Conservation (phyloP, 1,140 invertebrate species). For the Caenorhabditis elegans region WBcel235 BX284602.5:6991001-6991500, state of each 20-base stretch:
- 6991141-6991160: constrained; percentile 64
- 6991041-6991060: too few relatives aligned
- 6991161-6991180: constrained; percentile 64
- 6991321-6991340: constrained; percentile 64
- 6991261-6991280: constrained; percentile 49
- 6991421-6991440: too few relatives aligned
- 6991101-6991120: too few relatives aligned
- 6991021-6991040: too few relatives aligned
- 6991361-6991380: too few relatives aligned
- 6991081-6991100: too few relatives aligned
- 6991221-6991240: constrained; percentile 66
- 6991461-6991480: constrained; percentile 62
- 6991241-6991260: constrained; percentile 65
- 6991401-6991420: too few relatives aligned
- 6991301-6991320: constrained; percentile 64
- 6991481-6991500: constrained; percentile 53
- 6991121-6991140: constrained; percentile 63
- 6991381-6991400: too few relatives aligned
- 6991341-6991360: constrained; percentile 57
- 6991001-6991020: not conserved
- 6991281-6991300: constrained; percentile 57
- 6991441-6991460: too few relatives aligned
- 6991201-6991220: constrained; percentile 54
- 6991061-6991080: too few relatives aligned
- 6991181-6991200: constrained; percentile 61